Base-by-base conservation (phyloP, 2,888 invertebrate species). In the Drosophila pseudotalamancana region DNA sequence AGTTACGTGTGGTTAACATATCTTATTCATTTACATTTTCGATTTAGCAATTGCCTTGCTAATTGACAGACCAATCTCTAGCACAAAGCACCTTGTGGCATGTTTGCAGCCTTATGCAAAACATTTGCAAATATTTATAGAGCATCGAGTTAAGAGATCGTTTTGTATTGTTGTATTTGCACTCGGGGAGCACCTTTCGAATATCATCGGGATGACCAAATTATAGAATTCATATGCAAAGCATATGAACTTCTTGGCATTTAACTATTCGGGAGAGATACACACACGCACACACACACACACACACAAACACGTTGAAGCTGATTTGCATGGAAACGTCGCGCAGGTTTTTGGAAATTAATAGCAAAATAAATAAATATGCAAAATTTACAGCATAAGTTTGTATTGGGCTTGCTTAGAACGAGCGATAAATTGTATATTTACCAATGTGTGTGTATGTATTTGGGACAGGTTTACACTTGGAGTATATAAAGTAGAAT, bases 321-420 rank as follows among this genome's bases (percentile, higher is more conserved):
- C 66, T 82, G 51, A 80, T 86, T 83, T 81, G 84, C 84, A 81
- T 80, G 37, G 61, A 79, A 69, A 69, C 79, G 66, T 56, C 46
- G 70, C 42, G 32, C 59, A 62, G 46, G 57, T 60, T 56, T n/a
- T 69, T 45, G 45, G 55, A 70, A 67, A 67, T 76, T 63, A 73
- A 86, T 73, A 73, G 74, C 62, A 32, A 45, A 57, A 40, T 55
- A 82, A 79, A 86, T 65, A 76, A 54, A 82, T 76, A 86, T 76
- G 68, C 78, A 65, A 83, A 62, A 50, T 42, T 79, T 76, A 79
- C 83, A 82, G 57, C 62, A 75, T 61, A 46, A 40, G 43, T 43
- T 63, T 42, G 16, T 27, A 14, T 40, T 31, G 45, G 63, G 64
- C 64, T 72, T 69, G 75, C 37, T 16, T 34, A 69, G 74, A 72